phyloP scores from a whole-genome alignment of 2,797 vertebrate species.

The Simalia tracyae region DNA sequence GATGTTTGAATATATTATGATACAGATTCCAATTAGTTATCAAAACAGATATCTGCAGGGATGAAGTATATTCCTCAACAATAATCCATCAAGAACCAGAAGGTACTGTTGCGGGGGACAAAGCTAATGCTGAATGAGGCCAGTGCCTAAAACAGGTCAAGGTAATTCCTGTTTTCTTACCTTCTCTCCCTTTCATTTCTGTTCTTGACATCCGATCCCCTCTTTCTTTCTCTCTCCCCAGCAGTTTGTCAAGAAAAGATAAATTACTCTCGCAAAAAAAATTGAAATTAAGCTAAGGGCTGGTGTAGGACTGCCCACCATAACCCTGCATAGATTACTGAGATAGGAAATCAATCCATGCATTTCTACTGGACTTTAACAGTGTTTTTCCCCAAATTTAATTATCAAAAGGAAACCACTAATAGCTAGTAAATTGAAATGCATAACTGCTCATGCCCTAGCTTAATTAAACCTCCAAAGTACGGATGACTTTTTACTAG shows the following conservation, averaged over 20 bases:
- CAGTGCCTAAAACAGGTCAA: neutral
- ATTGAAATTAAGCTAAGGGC: neutral
- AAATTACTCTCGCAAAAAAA: neutral
- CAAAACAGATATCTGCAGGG: neutral
- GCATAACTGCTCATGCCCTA: neutral
- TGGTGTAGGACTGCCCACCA: no score
- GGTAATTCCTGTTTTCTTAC: neutral
- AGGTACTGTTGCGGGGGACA: no score
- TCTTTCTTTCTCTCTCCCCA: neutral
- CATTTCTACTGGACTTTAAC: neutral
- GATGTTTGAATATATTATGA: neutral
- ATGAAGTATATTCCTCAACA: neutral
- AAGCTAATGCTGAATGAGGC: no score
- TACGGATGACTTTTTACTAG: conserved; percentile 1
- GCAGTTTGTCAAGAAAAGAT: neutral
- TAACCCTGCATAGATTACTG: no score
- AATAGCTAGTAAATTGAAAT: neutral
- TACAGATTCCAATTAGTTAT: neutral
- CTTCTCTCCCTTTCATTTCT: no score
- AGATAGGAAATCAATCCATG: neutral
- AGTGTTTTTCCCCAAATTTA: neutral
- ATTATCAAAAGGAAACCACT: conserved; percentile 4
- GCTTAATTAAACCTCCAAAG: conserved; percentile 23
- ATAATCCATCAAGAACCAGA: neutral
- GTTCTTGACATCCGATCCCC: neutral